Base-by-base conservation (phyloP, 2,113 vertebrate species). In the Sorex fumeus region DNA sequence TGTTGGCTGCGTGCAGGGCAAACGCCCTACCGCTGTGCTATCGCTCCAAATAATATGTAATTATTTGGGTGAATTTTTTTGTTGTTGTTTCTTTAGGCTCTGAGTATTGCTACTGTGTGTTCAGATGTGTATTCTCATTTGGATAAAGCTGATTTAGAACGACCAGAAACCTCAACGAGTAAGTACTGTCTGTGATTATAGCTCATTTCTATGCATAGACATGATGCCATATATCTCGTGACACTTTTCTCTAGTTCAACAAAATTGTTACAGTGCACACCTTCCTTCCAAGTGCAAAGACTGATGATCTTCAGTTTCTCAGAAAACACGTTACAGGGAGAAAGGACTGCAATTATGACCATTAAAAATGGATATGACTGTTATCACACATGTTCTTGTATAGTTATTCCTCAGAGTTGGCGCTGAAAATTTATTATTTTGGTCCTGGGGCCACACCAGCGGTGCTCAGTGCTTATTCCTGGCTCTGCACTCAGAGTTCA, bases 111-210 rank as follows among this genome's bases (percentile, higher is more conserved):
- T 78, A 11, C 84, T 93, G 18, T 96, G 32, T 86, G n/a, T 95
- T 91, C 79, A 92, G 47, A 74, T 78, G 60, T 93, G 34, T 25
- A n/a, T 93, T 88, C 75, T 81, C 50, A 91, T 30, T 70, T 92
- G 74, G 72, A 45, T 80, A 80, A 84, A 90, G 30, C 69, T 84
- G 30, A 79, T 94, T 95, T 81, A 80, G 27, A 87, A 75, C 84
- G 74, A 50, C 76, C 83, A 28, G n/a, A 43, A 84, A 92, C 94
- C 57, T 93, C 74, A 87, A 70, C 86, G 64, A 88, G 96, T 97
- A 93, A 96, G 96, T 95, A 84, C 32, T 4, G 80, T 13, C 15
- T 85, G 93, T 83, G 86, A 76, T 87, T 96, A 67, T 82, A 25
- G 53, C 60, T 93, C 74, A 64, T 70, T 77, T 95, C 40, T 30